Percentiles rank a stretch among this genome's conserved stretches.
Conservation (phyloP, 2,113 vertebrate genomes). For the Prolemur simus region DNA sequence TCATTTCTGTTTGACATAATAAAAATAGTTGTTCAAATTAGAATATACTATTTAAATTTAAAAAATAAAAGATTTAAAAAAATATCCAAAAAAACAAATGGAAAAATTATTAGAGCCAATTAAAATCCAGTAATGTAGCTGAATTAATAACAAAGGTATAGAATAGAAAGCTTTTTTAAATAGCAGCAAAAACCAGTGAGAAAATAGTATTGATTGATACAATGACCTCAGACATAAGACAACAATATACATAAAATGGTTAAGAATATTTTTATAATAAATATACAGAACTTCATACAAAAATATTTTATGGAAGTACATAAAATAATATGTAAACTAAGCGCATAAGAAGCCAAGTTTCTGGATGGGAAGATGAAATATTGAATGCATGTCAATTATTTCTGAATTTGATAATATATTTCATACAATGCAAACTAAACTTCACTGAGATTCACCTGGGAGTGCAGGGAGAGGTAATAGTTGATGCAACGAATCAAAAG, state of each 20-base stretch:
- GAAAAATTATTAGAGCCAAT: background rate
- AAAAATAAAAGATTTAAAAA: conserved; percentile 34
- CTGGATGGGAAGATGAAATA: background rate
- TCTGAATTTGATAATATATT: conserved; percentile 4
- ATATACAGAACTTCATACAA: background rate
- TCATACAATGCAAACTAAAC: background rate
- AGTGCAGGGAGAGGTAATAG: background rate
- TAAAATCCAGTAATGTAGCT: background rate
- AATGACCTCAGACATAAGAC: background rate
- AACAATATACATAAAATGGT: background rate
- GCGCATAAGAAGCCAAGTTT: background rate
- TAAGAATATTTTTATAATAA: conserved; percentile 11
- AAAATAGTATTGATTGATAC: background rate
- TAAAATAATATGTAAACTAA: background rate
- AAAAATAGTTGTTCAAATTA: conserved; percentile 10
- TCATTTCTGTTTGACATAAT: background rate
- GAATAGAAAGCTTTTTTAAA: background rate
- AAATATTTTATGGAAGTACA: background rate
- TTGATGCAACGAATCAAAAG: background rate
- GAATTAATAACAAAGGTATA: background rate
- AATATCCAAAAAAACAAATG: background rate
- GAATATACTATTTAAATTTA: background rate
- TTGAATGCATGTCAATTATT: background rate
- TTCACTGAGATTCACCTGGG: background rate
- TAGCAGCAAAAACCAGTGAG: background rate